A percentile compares a stretch with the other conserved stretches of the same genome.
phyloP scores from a whole-genome alignment of 2,113 vertebrate species.

The Aptenodytes forsteri region DNA sequence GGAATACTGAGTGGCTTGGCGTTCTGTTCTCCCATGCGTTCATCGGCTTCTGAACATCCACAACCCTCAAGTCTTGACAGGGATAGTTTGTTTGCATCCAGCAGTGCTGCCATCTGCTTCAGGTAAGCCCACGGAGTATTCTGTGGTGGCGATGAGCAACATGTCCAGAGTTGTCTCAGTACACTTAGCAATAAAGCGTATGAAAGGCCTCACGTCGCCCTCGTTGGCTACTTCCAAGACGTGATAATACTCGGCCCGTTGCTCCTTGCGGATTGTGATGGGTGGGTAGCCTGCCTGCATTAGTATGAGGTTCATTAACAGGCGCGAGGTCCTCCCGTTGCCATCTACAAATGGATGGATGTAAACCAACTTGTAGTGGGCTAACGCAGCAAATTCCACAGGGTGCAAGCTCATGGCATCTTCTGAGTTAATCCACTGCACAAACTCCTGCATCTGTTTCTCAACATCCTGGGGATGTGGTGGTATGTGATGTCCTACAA shows the following conservation, averaged over 20 bases:
- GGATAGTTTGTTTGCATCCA: slow-evolving; percentile 85
- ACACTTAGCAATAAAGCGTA: slow-evolving; percentile 95
- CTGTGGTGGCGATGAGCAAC: slow-evolving; percentile 89
- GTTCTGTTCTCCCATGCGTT: accelerated
- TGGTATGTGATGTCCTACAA: slow-evolving; percentile 94
- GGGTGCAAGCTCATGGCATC: slow-evolving; percentile 91
- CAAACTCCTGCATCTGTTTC: slow-evolving; percentile 90
- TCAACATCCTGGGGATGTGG: slow-evolving; percentile 89
- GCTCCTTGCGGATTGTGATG: slow-evolving; percentile 94
- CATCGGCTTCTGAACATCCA: accelerated
- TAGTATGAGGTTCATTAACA: slow-evolving; percentile 95
- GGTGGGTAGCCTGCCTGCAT: slow-evolving; percentile 96
- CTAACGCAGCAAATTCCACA: slow-evolving; percentile 90
- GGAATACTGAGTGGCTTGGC: neutral
- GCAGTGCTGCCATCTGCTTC: slow-evolving; percentile 75
- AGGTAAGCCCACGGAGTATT: slow-evolving; percentile 88
- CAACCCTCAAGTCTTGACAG: slow-evolving; percentile 73
- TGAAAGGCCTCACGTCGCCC: slow-evolving; percentile 94
- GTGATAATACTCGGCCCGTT: slow-evolving; percentile 89
- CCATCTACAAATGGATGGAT: slow-evolving; percentile 95
- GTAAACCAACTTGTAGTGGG: slow-evolving; percentile 96
- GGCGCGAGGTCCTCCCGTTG: slow-evolving; percentile 90
- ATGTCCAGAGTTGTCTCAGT: slow-evolving; percentile 94
- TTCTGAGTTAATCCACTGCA: slow-evolving; percentile 95
- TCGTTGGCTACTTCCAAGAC: slow-evolving; percentile 92